Conservation (phyloP, 2,888 invertebrate genomes). For the Temnothorax ravouxi region DNA sequence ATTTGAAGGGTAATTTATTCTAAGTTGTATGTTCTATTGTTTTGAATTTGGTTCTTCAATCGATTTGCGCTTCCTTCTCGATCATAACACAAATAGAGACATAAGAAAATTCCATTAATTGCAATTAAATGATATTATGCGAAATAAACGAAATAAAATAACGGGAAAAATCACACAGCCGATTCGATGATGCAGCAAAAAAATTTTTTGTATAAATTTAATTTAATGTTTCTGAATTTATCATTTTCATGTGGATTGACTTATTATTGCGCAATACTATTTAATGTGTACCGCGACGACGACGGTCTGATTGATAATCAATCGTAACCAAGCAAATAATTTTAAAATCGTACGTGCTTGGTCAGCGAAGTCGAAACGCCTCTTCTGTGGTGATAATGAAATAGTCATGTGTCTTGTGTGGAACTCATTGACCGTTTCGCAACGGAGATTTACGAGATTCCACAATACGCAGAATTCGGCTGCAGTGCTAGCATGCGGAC, state of each 20-base stretch:
- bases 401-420: constrained; percentile 18
- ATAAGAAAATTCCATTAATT: background rate
- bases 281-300: background rate
- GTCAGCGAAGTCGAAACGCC: background rate
- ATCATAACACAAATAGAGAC: background rate
- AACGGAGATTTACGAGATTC: constrained; percentile 56
- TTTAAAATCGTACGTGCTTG: background rate
- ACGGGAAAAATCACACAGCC: background rate
- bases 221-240: background rate
- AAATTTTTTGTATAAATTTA: background rate
- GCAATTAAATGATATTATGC: background rate
- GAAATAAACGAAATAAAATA: background rate
- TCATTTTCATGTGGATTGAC: background rate
- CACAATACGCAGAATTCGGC: constrained; percentile 57
- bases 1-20: constrained; percentile 60
- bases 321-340: background rate
- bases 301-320: background rate
- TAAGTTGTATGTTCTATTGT: background rate
- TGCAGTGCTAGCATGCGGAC: constrained; percentile 44
- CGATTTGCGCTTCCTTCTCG: background rate
- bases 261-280: background rate
- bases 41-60: background rate
- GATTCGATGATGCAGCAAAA: no score
- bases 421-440: constrained; percentile 44
- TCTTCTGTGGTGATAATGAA: constrained; percentile 26